Evolutionary conservation across 2,113 vertebrate species (phyloP), one percentile per base, ranked within the genome.

Genomic region (Martes martes): DNA sequence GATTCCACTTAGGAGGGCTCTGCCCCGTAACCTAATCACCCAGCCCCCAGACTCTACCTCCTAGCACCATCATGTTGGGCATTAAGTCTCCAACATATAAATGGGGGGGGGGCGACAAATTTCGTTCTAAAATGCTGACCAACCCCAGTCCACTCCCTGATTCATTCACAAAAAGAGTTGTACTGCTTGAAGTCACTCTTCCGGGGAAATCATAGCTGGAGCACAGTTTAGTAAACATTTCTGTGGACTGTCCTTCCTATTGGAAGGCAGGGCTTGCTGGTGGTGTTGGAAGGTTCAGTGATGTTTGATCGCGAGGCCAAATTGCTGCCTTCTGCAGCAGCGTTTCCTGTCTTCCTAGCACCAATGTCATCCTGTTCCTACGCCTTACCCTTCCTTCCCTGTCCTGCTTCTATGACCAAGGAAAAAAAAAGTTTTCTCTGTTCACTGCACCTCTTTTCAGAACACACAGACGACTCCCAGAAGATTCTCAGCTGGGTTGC

Each of bases 281-380:
- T 19, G 3, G 21, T 6, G 4, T 15, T 8, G 36, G n/a, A 6
- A 18, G 5, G 3, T 13, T 1, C 2, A 2, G 61, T 28, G 24
- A 23, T 23, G 13, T 39, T 0, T 33, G 80, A 15, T 18, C 1
- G n/a, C 0, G 1, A 33, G 14, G 33, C 11, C 11, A 45, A 47
- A 36, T 1, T 13, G 39, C 1, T 28, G 42, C 23, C 5, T 47
- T 39, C 24, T 10, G 9, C 9, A 36, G 45, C 1, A 26, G 6
- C 23, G 52, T n/a, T 8, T 31, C 57, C 6, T 59, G 8, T 63
- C 28, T 74, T 47, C 8, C 36, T n/a, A 10, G 28, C 0, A 24
- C 11, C 82, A 21, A 63, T 19, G 55, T 45, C 36, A 23, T 39
- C 42, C 15, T 42, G 18, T 26, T 52, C 28, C 42, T 71, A 19